Conservation (phyloP, 2,888 invertebrate species). For the Choreutis nemorana region DNA sequence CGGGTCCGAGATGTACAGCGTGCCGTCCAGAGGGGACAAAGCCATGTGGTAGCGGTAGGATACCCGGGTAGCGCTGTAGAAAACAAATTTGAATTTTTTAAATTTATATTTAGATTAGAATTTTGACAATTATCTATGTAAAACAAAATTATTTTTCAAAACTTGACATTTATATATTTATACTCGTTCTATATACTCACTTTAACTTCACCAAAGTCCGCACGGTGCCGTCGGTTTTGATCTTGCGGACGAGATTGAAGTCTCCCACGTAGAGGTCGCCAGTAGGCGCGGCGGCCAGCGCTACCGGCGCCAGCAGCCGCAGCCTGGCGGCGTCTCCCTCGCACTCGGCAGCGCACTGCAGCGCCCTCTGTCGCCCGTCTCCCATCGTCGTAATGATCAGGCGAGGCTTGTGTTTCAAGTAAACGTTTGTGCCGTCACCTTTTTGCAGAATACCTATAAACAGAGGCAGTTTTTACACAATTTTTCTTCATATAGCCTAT, state of each 20-base stretch:
- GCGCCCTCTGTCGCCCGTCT: slow-evolving; percentile 86
- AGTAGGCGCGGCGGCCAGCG: slow-evolving; percentile 89
- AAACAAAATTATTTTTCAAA: not conserved
- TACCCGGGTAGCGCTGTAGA: slow-evolving; percentile 85
- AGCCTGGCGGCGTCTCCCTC: slow-evolving; percentile 82
- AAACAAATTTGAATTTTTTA: slow-evolving; percentile 2
- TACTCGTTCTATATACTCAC: slow-evolving; percentile 61
- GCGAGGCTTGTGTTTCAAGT: slow-evolving; percentile 90
- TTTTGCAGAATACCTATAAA: slow-evolving; percentile 90
- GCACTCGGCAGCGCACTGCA: slow-evolving; percentile 81
- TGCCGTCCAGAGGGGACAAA: slow-evolving; percentile 91
- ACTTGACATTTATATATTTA: not conserved
- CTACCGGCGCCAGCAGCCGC: slow-evolving; percentile 89
- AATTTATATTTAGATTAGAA: not conserved
- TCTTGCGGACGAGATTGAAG: slow-evolving; percentile 90
- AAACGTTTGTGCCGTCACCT: slow-evolving; percentile 96
- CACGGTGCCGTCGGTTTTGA: slow-evolving; percentile 85
- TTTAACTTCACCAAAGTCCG: slow-evolving; percentile 81
- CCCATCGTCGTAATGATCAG: slow-evolving; percentile 92
- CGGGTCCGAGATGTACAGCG: slow-evolving; percentile 94
- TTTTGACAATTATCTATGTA: not conserved
- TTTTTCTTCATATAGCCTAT: no score
- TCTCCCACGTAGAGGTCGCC: slow-evolving; percentile 96
- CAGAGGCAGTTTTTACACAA: not conserved
- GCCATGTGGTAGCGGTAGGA: slow-evolving; percentile 98